Percentiles rank a stretch among this genome's conserved stretches.
phyloP scores from a whole-genome alignment of 2,888 invertebrate species.

The Agonopterix heracliana region DNA sequence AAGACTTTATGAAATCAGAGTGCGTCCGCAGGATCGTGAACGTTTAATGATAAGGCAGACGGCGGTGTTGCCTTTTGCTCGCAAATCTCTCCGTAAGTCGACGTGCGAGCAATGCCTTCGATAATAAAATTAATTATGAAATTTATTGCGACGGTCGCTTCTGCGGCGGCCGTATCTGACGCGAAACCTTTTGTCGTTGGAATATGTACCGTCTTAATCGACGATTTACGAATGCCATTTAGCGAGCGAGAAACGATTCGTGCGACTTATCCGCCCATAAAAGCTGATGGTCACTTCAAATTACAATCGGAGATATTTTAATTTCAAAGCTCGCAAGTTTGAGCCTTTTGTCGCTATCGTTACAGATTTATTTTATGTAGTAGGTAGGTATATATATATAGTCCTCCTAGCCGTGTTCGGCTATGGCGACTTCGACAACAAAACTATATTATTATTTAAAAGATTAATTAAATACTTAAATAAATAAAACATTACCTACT shows the following conservation, averaged over 20 bases:
- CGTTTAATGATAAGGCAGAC: conserved; percentile 61
- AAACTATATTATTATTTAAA: no score
- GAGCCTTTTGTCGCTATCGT: conserved; percentile 3
- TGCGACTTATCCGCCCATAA: conserved; percentile 38
- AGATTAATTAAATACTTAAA: no score
- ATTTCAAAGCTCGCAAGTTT: conserved; percentile 25
- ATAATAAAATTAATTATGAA: conserved; percentile 69
- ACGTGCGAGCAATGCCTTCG: conserved; percentile 55
- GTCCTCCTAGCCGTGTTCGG: no score
- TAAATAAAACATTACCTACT: no score
- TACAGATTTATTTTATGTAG: not conserved
- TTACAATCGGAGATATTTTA: conserved; percentile 41
- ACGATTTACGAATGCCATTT: conserved; percentile 54
- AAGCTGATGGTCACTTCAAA: conserved; percentile 37
- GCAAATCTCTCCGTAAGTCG: conserved; percentile 65
- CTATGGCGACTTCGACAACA: no score
- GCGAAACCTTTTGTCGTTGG: conserved; percentile 46
- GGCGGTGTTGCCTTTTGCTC: conserved; percentile 54
- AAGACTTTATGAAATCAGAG: conserved; percentile 43
- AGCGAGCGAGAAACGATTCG: conserved; percentile 29
- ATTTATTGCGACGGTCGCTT: conserved; percentile 48
- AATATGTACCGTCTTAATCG: conserved; percentile 59
- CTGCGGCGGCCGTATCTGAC: conserved; percentile 37
- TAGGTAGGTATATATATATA: no score
- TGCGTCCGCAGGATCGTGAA: conserved; percentile 45